Conservation (phyloP, 2,113 vertebrate species). For the Odocoileus hemionus region DNA sequence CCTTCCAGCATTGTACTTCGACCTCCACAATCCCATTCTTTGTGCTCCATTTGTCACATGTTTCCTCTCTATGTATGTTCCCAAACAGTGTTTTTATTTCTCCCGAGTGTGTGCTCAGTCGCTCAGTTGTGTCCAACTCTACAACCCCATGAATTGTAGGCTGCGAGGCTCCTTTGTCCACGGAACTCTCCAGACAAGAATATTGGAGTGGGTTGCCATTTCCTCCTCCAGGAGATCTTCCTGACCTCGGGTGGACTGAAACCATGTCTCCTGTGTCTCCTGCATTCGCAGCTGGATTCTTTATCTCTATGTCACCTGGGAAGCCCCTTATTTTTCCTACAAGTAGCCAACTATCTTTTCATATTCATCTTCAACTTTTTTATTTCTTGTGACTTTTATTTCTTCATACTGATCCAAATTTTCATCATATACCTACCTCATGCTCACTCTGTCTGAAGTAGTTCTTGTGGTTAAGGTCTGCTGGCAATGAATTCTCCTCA, state of each 20-base stretch:
- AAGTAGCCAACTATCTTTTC: neutral
- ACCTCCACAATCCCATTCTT: neutral
- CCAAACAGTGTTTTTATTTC: neutral
- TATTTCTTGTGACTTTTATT: neutral
- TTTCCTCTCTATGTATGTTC: neutral
- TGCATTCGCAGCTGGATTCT: neutral
- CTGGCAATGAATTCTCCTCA: neutral
- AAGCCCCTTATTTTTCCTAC: neutral
- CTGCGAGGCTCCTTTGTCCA: neutral
- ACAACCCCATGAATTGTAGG: neutral
- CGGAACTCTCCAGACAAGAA: neutral
- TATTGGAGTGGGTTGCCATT: neutral
- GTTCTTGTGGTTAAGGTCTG: neutral
- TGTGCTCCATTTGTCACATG: neutral
- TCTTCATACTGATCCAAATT: neutral
- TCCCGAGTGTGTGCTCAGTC: neutral
- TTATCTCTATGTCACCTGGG: neutral
- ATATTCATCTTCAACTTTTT: neutral
- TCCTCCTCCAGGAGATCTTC: neutral
- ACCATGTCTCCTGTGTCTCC: neutral
- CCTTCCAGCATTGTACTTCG: neutral
- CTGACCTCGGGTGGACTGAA: neutral
- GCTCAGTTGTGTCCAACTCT: rapidly evolving
- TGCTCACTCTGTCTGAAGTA: neutral
- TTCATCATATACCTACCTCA: neutral